phyloP scores from a whole-genome alignment of 2,113 vertebrate genomes.

The Odocoileus virginianus region DNA sequence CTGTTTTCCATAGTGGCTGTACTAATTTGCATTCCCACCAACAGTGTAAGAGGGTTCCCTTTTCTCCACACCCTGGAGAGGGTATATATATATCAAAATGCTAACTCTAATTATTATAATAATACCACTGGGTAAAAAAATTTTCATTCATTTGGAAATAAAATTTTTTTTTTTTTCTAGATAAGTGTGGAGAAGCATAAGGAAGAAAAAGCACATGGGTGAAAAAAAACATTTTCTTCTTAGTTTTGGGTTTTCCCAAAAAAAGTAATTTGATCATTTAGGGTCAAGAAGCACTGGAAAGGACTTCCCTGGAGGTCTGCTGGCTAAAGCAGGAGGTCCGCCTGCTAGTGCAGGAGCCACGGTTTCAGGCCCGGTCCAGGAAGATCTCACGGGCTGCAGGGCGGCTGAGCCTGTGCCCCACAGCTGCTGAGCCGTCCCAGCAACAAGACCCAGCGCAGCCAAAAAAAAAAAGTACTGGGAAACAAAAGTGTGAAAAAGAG shows the following conservation, averaged over 20 bases:
- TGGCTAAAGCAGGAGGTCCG: neutral
- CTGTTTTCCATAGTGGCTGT: too few relatives aligned
- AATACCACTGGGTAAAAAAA: neutral
- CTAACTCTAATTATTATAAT: neutral
- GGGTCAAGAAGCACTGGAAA: neutral
- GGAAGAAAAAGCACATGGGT: neutral
- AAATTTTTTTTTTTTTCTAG: neutral
- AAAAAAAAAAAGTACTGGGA: neutral
- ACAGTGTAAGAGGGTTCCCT: too few relatives aligned
- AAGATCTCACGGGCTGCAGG: neutral
- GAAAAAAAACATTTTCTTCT: neutral
- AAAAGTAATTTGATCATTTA: neutral
- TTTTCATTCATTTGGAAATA: neutral
- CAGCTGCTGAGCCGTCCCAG: neutral
- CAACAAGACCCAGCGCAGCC: neutral
- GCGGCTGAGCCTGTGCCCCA: neutral
- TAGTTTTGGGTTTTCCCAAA: neutral
- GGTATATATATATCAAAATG: neutral
- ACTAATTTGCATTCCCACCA: too few relatives aligned
- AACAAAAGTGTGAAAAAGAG: neutral
- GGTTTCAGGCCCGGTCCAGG: neutral
- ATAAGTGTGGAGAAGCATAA: neutral
- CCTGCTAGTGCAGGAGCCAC: accelerated
- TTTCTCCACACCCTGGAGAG: too few relatives aligned
- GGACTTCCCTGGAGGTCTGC: neutral